Base-by-base conservation (phyloP, 1,140 invertebrate species). In the Scaptomyza pallida region DNA sequence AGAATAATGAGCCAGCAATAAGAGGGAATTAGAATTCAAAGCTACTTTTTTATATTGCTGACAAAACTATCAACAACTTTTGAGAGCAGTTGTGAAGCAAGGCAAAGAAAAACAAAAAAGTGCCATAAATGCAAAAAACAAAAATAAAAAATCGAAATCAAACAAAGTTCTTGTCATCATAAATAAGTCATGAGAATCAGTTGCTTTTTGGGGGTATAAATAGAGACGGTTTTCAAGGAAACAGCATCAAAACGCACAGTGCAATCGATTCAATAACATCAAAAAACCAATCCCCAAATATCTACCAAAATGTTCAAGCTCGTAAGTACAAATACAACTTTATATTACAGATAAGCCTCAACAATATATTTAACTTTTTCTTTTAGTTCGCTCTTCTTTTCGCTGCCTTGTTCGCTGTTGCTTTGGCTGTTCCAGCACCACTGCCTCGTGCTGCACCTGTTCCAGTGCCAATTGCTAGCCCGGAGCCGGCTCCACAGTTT, bases 231-330 rank as follows among this genome's bases (percentile, higher is more conserved):
- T 12, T 40, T 17, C 37, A 16, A n/a, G 13, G 30, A 23, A 67
- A 45, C 63, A 70, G 67, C 62, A 90, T 89, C 82, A 82, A 83
- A 89, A 26, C 71, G 45, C 52, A 78, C 72, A 63, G 26, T 75
- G 79, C 76, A 79, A 80, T 59, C 72, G 70, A 62, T 44, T 56
- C 47, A 79, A 59, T 64, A 71, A 64, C 85, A 78, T 26, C 69
- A 51, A 13, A 54, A 2, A 57, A 37, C 2, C 56, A 78, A 72
- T 61, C 26, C 43, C 52, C 21, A 48, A 55, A 68, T 70, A 56
- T 33, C 60, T 75, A 59, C 61, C 75, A 90, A 90, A 79, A 90
- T 90, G 89, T 90, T 90, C 78, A 90, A 90, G 80, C 80, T 90
- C 40, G 89, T 90, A 71, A 86, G 89, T 86, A 43, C 9, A n/a